Conservation (phyloP, 2,113 vertebrate species). For the Periophthalmus modestus region DNA sequence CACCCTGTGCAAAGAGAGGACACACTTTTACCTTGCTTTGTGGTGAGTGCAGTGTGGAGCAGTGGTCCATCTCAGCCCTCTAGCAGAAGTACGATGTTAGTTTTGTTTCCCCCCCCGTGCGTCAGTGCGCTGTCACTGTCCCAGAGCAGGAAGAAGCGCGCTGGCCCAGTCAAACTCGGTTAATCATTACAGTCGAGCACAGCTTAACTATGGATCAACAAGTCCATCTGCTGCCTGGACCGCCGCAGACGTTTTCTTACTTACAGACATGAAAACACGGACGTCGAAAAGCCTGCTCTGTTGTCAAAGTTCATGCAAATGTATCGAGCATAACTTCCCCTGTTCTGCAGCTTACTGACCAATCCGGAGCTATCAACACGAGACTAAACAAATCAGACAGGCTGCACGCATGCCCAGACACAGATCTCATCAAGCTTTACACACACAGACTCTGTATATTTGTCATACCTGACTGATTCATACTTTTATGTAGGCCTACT, state of each 20-base stretch:
- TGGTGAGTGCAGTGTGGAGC: slow-evolving; percentile 8
- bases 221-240: neutral
- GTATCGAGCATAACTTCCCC: slow-evolving; percentile 37
- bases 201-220: neutral
- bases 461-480: too few relatives aligned
- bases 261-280: neutral
- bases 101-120: neutral
- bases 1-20: too few relatives aligned
- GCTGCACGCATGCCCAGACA: slow-evolving; percentile 21
- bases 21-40: slow-evolving; percentile 44
- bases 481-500: too few relatives aligned
- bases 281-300: neutral
- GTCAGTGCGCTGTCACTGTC: neutral
- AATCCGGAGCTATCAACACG: slow-evolving; percentile 32
- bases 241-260: neutral
- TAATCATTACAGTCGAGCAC: neutral
- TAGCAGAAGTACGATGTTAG: neutral
- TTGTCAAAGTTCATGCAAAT: slow-evolving; percentile 1
- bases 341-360: slow-evolving; percentile 11
- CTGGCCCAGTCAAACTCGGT: neutral
- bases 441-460: too few relatives aligned
- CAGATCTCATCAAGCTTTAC: neutral
- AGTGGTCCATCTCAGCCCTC: slow-evolving; percentile 33
- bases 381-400: neutral
- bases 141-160: slow-evolving; percentile 46